phyloP scores from a whole-genome alignment of 2,797 vertebrate species.

The Microhierax caerulescens region DNA sequence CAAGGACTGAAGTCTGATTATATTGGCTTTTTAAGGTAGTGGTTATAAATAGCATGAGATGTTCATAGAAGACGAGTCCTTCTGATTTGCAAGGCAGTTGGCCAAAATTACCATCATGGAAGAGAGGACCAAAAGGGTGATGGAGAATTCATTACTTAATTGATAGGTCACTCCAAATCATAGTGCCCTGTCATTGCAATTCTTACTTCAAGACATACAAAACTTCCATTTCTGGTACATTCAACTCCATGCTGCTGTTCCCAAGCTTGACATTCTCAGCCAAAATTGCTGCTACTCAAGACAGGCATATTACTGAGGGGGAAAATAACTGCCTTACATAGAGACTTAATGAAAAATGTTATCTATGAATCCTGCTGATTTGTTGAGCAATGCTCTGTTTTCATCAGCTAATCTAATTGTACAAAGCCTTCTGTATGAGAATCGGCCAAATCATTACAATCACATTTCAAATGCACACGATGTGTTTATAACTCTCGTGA shows the following conservation, averaged over 20 bases:
- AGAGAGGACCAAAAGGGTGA: neutral
- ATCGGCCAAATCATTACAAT: neutral
- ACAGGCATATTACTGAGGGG: neutral
- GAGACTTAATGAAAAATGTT: neutral
- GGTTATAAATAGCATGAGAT: neutral
- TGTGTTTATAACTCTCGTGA: constrained; percentile 17
- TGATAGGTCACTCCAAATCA: neutral
- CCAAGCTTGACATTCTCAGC: neutral
- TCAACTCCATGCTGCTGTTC: neutral
- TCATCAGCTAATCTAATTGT: constrained; percentile 45
- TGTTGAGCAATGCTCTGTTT: constrained; percentile 2
- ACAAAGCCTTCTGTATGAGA: neutral
- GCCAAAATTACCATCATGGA: neutral
- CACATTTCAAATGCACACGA: neutral
- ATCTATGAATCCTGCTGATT: constrained; percentile 19
- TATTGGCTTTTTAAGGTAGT: neutral
- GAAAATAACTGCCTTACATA: neutral
- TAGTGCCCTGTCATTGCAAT: neutral
- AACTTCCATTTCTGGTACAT: neutral
- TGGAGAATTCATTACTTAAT: neutral
- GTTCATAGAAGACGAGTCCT: neutral
- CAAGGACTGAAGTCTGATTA: neutral
- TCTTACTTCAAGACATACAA: neutral
- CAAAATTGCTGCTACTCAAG: neutral
- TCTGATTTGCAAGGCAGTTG: neutral